These are phyloP conservation scores for Pygmarrhopalites habei DNA, from an alignment of 1,140 invertebrate species.

Conservation along the genomic window DNA sequence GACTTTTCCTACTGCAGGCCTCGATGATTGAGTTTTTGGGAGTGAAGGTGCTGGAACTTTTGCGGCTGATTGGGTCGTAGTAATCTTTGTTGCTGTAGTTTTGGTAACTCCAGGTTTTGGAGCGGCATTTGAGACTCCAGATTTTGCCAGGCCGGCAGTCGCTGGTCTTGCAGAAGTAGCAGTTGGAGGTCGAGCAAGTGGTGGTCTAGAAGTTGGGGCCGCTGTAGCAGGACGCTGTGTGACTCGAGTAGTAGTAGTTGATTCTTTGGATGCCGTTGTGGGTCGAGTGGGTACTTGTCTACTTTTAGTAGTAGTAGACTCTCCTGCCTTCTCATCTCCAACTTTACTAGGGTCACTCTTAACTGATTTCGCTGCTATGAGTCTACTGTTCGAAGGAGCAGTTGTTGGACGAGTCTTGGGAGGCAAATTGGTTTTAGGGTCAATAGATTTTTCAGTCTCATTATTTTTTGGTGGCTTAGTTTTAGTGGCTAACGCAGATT, in stretches of 20 bases:
- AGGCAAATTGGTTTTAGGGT: slow-evolving; percentile 1
- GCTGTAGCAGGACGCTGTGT: neutral
- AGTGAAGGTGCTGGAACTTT: neutral
- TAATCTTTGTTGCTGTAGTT: neutral
- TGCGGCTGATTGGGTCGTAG: neutral
- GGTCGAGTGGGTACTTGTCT: no score
- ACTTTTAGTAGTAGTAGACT: neutral
- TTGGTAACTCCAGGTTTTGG: neutral
- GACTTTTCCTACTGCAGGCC: no score
- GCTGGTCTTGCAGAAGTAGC: neutral
- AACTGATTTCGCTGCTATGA: neutral
- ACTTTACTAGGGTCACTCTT: neutral
- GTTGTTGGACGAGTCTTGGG: neutral
- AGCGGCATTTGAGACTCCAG: neutral
- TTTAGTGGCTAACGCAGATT: neutral
- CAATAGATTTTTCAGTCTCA: slow-evolving; percentile 5
- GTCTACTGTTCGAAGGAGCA: neutral
- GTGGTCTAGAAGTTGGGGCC: neutral
- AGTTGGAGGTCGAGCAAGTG: neutral
- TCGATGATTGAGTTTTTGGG: no score
- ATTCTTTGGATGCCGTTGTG: neutral
- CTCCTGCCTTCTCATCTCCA: slow-evolving; percentile 1
- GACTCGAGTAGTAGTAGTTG: neutral
- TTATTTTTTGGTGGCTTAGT: slow-evolving; percentile 5
- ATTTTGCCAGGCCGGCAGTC: neutral